Conservation (phyloP, 2,888 invertebrate species). For the Clitarchus hookeri region DNA sequence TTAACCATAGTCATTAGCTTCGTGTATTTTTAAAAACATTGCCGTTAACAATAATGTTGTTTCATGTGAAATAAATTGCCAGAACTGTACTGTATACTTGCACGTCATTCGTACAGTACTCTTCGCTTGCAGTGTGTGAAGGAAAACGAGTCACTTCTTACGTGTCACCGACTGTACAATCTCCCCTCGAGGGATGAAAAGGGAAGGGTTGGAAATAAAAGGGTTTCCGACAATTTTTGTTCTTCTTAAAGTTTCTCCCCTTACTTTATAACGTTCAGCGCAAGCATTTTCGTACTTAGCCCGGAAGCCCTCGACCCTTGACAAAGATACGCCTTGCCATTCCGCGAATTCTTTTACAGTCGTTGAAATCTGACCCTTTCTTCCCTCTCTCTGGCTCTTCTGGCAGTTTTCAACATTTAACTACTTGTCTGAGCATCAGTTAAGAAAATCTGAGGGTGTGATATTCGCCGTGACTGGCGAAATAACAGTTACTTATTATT, state of each 20-base stretch:
- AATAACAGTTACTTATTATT: not conserved
- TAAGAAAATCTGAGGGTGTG: not conserved
- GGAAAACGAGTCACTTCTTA: not conserved
- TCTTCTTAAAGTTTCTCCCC: conserved; percentile 14
- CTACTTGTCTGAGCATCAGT: not conserved
- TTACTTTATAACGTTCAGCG: not conserved
- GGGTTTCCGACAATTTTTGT: conserved; percentile 14
- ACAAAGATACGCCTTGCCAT: not conserved
- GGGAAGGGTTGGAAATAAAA: conserved; percentile 8
- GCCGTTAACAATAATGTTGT: no score
- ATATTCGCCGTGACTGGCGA: not conserved
- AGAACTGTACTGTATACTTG: not conserved
- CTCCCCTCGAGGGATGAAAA: conserved; percentile 8
- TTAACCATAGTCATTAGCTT: no score
- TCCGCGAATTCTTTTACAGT: not conserved
- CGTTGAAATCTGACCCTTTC: not conserved
- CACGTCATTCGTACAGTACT: not conserved
- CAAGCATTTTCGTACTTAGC: conserved; percentile 10
- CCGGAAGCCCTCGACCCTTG: not conserved
- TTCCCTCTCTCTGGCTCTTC: not conserved
- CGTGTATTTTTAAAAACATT: no score
- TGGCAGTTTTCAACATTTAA: not conserved
- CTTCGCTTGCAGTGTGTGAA: not conserved
- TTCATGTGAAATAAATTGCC: no score
- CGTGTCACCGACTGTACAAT: not conserved